Percentiles rank a stretch among this genome's conserved stretches.
Conservation (phyloP, 2,797 vertebrate genomes). For the Babyrousa celebensis region DNA sequence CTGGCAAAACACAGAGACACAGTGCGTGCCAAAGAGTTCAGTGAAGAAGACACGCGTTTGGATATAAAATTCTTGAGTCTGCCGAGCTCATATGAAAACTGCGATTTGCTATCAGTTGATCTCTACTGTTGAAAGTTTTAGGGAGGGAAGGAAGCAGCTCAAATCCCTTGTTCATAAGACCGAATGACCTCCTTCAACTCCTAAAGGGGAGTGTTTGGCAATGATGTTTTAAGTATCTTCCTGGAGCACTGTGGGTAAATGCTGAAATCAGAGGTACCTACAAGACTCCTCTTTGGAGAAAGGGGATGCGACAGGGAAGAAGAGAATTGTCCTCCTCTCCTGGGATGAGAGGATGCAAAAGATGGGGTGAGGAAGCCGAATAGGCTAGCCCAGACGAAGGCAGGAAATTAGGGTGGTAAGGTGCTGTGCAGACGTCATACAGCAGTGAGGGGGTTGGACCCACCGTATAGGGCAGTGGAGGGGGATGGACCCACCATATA, state of each 20-base stretch:
- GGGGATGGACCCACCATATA: not conserved
- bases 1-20: not conserved
- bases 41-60: not conserved
- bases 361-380: slow-evolving; percentile 30
- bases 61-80: not conserved
- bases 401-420: not conserved
- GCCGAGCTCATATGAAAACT: not conserved
- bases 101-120: slow-evolving; percentile 4
- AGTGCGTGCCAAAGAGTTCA: not conserved
- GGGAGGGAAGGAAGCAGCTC: slow-evolving; percentile 36
- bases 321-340: not conserved
- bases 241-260: not conserved
- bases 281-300: not conserved
- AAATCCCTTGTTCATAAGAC: slow-evolving; percentile 68
- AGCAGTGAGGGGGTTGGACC: not conserved
- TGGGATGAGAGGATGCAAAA: slow-evolving; percentile 6
- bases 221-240: slow-evolving; percentile 57
- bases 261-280: not conserved
- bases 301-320: not conserved
- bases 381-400: not conserved
- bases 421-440: not conserved
- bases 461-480: no score
- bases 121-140: slow-evolving; percentile 41
- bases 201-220: not conserved
- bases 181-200: not conserved